Percentiles rank a stretch among this genome's conserved stretches.
These are phyloP conservation scores for Petrocephalus microphthalmus DNA, from an alignment of 2,113 vertebrate genomes.

Conservation along the genomic window DNA sequence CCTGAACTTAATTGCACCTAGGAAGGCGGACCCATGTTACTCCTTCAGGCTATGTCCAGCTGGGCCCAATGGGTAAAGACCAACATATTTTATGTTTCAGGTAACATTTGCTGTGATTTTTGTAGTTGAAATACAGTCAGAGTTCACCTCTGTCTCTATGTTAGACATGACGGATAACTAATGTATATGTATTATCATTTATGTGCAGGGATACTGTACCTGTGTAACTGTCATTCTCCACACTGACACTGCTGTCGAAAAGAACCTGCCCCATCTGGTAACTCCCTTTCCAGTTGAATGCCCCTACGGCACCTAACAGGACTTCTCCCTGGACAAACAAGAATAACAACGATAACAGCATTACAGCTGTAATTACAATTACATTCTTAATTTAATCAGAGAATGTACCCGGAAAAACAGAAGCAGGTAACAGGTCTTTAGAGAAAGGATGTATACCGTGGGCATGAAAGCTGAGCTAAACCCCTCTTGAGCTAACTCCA, in stretches of 20 bases:
- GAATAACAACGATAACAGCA: not conserved
- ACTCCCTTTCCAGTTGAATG: not conserved
- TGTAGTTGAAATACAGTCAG: not conserved
- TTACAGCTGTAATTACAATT: not conserved
- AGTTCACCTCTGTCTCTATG: not conserved
- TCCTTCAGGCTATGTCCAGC: too few relatives aligned
- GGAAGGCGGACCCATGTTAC: too few relatives aligned
- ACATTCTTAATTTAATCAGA: not conserved
- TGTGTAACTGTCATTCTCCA: not conserved
- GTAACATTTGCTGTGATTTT: too few relatives aligned
- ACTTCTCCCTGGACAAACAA: not conserved
- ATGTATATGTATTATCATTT: not conserved
- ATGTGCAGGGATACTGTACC: not conserved
- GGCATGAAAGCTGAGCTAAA: not conserved
- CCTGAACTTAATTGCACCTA: too few relatives aligned
- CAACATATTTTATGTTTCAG: too few relatives aligned
- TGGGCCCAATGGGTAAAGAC: too few relatives aligned
- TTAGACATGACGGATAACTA: not conserved
- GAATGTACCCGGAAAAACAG: not conserved
- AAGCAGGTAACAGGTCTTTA: not conserved
- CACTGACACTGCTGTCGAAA: not conserved
- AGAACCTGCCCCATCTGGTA: not conserved
- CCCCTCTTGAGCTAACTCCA: not conserved
- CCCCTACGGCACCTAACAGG: constrained; percentile 3
- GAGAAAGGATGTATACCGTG: not conserved